Conservation (phyloP, 2,797 vertebrate genomes). For the Sarcoramphus papa region DNA sequence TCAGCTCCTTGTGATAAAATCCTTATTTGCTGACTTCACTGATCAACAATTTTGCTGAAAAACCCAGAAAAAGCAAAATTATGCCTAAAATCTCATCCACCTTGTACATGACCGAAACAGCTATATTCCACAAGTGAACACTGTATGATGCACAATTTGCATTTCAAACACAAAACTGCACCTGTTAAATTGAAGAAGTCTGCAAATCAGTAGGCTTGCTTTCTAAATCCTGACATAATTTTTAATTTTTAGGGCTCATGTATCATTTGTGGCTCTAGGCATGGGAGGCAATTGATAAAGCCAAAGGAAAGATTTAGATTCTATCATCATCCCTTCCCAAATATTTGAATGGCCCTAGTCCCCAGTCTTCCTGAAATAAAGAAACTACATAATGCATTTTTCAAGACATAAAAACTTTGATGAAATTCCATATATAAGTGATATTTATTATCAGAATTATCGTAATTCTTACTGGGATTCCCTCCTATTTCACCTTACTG, state of each 20-base stretch:
- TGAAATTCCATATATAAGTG: not conserved
- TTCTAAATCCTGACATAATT: not conserved
- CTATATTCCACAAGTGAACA: not conserved
- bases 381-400: not conserved
- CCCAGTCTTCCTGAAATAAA: not conserved
- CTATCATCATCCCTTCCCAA: not conserved
- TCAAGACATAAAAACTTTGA: not conserved
- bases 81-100: not conserved
- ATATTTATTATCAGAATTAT: not conserved
- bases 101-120: not conserved
- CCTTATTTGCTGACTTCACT: not conserved
- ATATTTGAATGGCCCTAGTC: not conserved
- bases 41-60: not conserved
- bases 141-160: not conserved
- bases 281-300: not conserved
- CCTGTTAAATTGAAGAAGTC: not conserved
- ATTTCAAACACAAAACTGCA: not conserved
- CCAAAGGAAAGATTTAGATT: not conserved
- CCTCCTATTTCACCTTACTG: not conserved
- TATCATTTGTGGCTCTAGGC: not conserved
- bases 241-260: not conserved
- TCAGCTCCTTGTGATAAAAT: not conserved
- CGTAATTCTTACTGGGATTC: not conserved
- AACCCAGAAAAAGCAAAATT: not conserved
- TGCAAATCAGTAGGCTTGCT: not conserved